A percentile compares a stretch with the other conserved stretches of the same genome.
phyloP scores from a whole-genome alignment of 2,888 invertebrate genomes.

The Trisateles emortualis region DNA sequence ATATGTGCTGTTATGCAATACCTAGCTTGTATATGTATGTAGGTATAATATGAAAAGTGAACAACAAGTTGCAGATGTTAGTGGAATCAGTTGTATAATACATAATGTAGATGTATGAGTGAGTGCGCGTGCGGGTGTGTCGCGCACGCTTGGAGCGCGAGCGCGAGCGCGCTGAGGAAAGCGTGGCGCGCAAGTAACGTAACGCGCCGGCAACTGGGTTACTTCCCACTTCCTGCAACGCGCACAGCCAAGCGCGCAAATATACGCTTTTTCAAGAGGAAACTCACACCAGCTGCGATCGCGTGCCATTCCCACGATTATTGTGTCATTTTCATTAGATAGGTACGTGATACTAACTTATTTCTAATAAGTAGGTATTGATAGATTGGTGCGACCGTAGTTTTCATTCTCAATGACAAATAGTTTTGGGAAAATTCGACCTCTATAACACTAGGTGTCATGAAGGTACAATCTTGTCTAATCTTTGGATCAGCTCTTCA shows the following conservation, averaged over 20 bases:
- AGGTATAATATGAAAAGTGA: neutral
- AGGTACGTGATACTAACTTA: constrained; percentile 5
- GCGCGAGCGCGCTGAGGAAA: constrained; percentile 55
- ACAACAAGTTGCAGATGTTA: neutral
- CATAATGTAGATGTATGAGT: neutral
- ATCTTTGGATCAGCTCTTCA: too few relatives aligned
- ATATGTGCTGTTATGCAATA: too few relatives aligned
- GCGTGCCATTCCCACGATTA: constrained; percentile 54
- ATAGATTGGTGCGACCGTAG: too few relatives aligned
- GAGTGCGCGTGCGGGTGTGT: constrained; percentile 29
- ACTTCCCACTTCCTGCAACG: constrained; percentile 77
- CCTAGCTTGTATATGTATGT: neutral
- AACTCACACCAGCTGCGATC: constrained; percentile 36
- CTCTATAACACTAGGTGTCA: too few relatives aligned
- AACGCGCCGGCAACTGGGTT: constrained; percentile 69
- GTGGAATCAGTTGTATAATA: constrained; percentile 33
- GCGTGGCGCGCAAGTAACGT: constrained; percentile 67
- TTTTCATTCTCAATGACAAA: too few relatives aligned
- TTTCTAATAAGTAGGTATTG: too few relatives aligned
- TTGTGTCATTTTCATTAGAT: constrained; percentile 43
- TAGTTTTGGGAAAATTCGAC: too few relatives aligned
- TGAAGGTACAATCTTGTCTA: too few relatives aligned
- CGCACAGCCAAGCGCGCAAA: constrained; percentile 23
- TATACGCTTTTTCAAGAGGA: constrained; percentile 61
- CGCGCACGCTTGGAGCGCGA: constrained; percentile 36